These are phyloP conservation scores for Portevinia maculata DNA, from an alignment of 2,888 invertebrate genomes.

Conservation along the genomic window DNA sequence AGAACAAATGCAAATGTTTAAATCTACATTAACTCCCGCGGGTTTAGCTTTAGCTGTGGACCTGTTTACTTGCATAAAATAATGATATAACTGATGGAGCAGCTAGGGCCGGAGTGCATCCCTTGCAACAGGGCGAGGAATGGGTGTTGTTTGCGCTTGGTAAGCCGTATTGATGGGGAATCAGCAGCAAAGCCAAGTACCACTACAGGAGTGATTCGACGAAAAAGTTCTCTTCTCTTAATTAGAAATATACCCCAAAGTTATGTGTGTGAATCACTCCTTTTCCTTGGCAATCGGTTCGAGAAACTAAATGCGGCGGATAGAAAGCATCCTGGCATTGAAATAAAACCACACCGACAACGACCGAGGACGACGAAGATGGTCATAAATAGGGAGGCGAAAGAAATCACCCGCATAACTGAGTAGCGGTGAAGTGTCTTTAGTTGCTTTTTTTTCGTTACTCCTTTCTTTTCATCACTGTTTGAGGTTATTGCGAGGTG, in stretches of 20 bases:
- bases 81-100: slow-evolving; percentile 61
- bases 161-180: slow-evolving; percentile 73
- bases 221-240: slow-evolving; percentile 72
- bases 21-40: slow-evolving; percentile 74
- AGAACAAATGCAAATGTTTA: slow-evolving; percentile 72
- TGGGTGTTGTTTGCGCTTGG: slow-evolving; percentile 57
- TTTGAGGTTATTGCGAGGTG: slow-evolving; percentile 24
- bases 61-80: slow-evolving; percentile 50
- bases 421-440: slow-evolving; percentile 61
- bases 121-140: not conserved
- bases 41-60: not conserved
- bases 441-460: slow-evolving; percentile 16
- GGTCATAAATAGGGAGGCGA: slow-evolving; percentile 67
- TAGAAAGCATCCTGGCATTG: slow-evolving; percentile 20
- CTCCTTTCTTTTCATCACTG: slow-evolving; percentile 19
- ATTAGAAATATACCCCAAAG: slow-evolving; percentile 73
- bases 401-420: slow-evolving; percentile 72
- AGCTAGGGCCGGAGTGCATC: slow-evolving; percentile 15
- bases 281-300: slow-evolving; percentile 31
- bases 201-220: slow-evolving; percentile 65
- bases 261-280: slow-evolving; percentile 43
- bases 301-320: slow-evolving; percentile 33
- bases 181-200: slow-evolving; percentile 59
- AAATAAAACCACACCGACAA: slow-evolving; percentile 46
- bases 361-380: slow-evolving; percentile 28